Base-by-base conservation (phyloP, 2,797 vertebrate genomes). In the Tapera naevia region DNA sequence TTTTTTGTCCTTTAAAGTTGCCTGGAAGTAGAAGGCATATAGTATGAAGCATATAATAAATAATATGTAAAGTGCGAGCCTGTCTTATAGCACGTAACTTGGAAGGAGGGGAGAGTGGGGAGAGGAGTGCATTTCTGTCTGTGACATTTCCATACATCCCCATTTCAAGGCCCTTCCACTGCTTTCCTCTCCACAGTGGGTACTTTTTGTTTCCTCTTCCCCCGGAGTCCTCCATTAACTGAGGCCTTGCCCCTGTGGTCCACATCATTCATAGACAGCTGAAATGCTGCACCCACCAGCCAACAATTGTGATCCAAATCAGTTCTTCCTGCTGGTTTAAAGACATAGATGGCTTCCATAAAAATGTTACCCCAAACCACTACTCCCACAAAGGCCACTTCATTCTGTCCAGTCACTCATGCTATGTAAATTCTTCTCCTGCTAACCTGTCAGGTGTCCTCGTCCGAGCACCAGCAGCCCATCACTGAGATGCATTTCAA, bases 331-430 rank as follows among this genome's bases (percentile, higher is more conserved):
- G 71, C 45, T 60, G n/a, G 25, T 35, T 51, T 51, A 23, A 56
- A 73, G 33, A 22, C 13, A 13, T 4, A n/a, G 27, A 2, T 24
- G 73, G 37, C 33, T 24, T 57, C 56, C 9, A 1, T 12, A 39
- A 61, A 69, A 75, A 35, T 0, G 7, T 28, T 25, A 22, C 17
- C 25, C 17, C 22, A 19, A 53, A 46, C 35, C 39, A 16, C 41
- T 13, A 5, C 10, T 13, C 32, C 41, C 32, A 25, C 12, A 28
- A n/a, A 73, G 21, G 28, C 48, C 48, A 7, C 58, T 9, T 39
- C 4, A 0, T 28, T 43, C 37, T 57, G 25, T 46, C 21, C 27
- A 3, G 43, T 19, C 1, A 1, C 33, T 51, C n/a, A 1, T 1
- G 7, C 24, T 35, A 1, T 2, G 4, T 18, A 37, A 57, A 61